Evolutionary conservation across 2,113 vertebrate genomes (phyloP).

Genomic region (Scytalopus superciliaris): DNA sequence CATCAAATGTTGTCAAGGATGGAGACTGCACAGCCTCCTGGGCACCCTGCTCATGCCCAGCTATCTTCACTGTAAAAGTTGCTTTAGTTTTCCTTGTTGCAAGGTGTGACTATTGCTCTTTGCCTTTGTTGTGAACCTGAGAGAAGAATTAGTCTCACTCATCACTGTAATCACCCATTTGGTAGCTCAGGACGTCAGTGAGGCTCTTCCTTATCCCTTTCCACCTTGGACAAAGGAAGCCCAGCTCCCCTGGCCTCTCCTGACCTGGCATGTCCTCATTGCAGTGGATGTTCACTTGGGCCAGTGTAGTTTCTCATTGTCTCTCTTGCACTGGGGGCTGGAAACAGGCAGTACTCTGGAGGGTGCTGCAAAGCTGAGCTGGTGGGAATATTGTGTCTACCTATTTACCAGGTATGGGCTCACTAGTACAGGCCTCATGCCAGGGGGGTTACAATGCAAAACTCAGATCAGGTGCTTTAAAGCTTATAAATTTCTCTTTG

Average conservation of each 20-base stretch:
- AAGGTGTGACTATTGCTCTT: fast-evolving
- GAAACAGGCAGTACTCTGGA: neutral
- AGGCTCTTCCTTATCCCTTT: neutral
- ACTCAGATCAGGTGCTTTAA: neutral
- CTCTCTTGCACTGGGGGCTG: neutral
- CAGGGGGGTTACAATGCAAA: neutral
- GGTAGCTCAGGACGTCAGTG: neutral
- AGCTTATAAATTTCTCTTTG: neutral
- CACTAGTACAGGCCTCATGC: neutral
- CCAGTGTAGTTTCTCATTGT: neutral
- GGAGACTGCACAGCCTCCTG: neutral
- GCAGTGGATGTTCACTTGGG: neutral
- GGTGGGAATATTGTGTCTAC: fast-evolving
- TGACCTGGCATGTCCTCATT: fast-evolving
- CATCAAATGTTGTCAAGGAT: neutral
- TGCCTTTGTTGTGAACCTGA: neutral
- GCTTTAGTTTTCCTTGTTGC: neutral
- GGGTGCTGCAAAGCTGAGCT: neutral
- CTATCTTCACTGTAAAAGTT: neutral
- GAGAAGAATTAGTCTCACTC: neutral
- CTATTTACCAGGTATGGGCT: neutral
- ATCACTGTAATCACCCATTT: fast-evolving
- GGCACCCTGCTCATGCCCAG: neutral
- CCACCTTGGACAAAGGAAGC: neutral
- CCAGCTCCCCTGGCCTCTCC: neutral